phyloP scores from a whole-genome alignment of 2,113 vertebrate genomes.

The Austrofundulus limnaeus region DNA sequence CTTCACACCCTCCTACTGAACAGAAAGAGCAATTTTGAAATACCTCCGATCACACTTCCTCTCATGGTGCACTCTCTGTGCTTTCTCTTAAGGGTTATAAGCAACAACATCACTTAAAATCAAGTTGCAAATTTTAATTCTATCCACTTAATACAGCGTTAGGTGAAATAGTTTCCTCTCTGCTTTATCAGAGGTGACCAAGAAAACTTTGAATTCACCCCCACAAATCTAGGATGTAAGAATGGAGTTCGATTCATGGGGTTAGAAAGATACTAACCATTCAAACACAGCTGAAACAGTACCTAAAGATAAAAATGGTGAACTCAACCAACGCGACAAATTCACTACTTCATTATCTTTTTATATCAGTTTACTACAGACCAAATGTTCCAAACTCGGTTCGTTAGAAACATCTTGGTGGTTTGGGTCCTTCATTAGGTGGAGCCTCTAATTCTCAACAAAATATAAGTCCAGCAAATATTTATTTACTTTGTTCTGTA shows the following conservation, averaged over 20 bases:
- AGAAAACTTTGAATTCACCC: neutral
- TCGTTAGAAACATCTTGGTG: too few species aligned
- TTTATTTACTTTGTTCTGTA: too few species aligned
- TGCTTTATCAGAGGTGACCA: neutral
- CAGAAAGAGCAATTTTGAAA: constrained; percentile 38
- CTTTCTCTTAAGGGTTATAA: neutral
- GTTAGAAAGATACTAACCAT: neutral
- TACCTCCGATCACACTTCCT: constrained; percentile 46
- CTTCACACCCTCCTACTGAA: constrained; percentile 28
- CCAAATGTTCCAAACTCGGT: too few species aligned
- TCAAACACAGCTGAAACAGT: neutral
- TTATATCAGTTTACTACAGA: too few species aligned
- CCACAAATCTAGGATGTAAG: constrained; percentile 5
- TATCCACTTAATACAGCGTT: neutral
- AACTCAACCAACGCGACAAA: neutral
- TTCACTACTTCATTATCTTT: neutral
- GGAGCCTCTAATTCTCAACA: too few species aligned
- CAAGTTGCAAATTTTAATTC: neutral
- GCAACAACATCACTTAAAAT: neutral
- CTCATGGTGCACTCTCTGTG: neutral
- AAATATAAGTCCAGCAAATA: too few species aligned
- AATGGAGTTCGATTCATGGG: neutral
- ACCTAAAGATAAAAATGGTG: neutral
- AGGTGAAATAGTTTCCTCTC: too few species aligned
- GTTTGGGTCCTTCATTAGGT: too few species aligned